Conservation (phyloP, 2,113 vertebrate species). For the Sprattus sprattus region DNA sequence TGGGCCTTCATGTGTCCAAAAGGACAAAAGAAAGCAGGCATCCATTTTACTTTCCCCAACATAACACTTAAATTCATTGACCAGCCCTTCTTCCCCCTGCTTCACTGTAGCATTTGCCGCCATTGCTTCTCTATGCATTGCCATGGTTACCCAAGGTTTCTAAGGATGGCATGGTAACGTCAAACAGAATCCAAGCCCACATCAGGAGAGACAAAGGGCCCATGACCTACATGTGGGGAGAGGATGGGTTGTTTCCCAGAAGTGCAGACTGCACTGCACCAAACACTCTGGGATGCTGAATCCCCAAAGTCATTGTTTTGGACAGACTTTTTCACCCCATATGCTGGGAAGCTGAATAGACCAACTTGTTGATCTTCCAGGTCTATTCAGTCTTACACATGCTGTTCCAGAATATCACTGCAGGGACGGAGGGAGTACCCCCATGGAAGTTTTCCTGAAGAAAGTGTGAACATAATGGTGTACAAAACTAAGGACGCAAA, state of each 20-base stretch:
- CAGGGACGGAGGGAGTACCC: not conserved
- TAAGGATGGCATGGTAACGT: constrained; percentile 74
- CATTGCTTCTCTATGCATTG: constrained; percentile 60
- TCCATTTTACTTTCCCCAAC: constrained; percentile 40
- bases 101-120: constrained; percentile 60
- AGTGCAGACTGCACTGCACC: constrained; percentile 49
- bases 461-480: not conserved
- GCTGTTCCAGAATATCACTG: not conserved
- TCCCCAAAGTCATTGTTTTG: constrained; percentile 26
- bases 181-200: constrained; percentile 66
- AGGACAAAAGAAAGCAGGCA: constrained; percentile 59
- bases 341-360: constrained; percentile 29
- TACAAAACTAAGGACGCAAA: not conserved
- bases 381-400: not conserved
- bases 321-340: constrained; percentile 30
- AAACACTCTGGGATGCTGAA: constrained; percentile 31
- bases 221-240: constrained; percentile 63
- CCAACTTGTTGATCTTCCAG: constrained; percentile 13
- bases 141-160: constrained; percentile 72
- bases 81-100: constrained; percentile 46
- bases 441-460: not conserved
- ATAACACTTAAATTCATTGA: constrained; percentile 63
- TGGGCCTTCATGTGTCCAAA: constrained; percentile 45
- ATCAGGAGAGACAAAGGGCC: constrained; percentile 65
- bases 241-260: constrained; percentile 69